Evolutionary conservation across 2,113 vertebrate genomes (phyloP), one percentile per base, ranked within the genome.

Genomic region (Etheostoma cragini): DNA sequence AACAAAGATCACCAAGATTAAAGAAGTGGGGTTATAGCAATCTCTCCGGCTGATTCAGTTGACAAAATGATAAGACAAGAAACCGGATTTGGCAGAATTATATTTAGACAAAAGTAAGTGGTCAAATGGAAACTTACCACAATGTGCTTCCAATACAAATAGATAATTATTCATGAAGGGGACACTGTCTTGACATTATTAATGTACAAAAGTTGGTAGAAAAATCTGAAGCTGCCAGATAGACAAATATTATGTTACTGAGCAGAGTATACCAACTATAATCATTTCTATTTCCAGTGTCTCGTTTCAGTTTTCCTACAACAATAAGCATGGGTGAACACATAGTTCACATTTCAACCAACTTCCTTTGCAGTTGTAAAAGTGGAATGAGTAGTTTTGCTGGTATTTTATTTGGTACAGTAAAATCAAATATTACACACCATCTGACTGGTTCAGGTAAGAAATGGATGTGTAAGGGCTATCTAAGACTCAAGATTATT

Each of bases 91-190:
- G 49, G 1, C 54, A 76, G 19, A 7, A 10, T 67, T 78, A 30
- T 71, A 57, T 72, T 72, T 62, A 16, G 50, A 68, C 53, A 12
- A 64, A 62, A 74, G 68, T 65, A 42, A 53, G 30, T 72, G 61
- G 70, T 72, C 83, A 64, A 81, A 71, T 66, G 64, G 14, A 17
- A 82, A 61, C 21, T 61, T 68, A 58, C 45, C 7, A 35, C 61
- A 26, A 81, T 42, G 14, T 33, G 72, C 38, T 69, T 57, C 69
- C 35, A 69, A 49, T 76, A 54, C 54, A 73, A 72, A 70, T 13
- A 4, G 19, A 64, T 75, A 33, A 76, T 49, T 63, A 30, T 46
- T 76, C 54, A 75, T 71, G 21, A 8, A 67, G 24, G 24, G 0
- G 26, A 63, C 15, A 38, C 33, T 73, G 17, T 70, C 30, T 74